Evolutionary conservation across 2,113 vertebrate genomes (phyloP), one percentile per base, ranked within the genome.

Genomic region (Heptranchias perlo): DNA sequence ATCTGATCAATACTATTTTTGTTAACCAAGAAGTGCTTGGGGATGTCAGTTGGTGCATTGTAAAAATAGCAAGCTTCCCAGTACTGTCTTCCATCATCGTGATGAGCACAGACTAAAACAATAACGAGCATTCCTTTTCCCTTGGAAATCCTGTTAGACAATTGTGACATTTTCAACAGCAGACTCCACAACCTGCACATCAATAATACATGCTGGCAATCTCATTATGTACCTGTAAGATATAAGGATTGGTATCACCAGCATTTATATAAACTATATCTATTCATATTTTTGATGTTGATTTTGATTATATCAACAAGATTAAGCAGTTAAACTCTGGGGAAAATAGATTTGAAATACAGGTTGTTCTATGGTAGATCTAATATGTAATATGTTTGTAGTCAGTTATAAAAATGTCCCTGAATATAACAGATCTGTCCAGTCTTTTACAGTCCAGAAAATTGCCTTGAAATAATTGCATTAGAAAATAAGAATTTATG

Each of bases 401-500:
- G 28, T 73, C 67, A 73, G 2, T 73, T 1, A 73, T 35, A 73
- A 5, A 7, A 35, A 35, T 73, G 6, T 31, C 31, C 25, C 31
- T 67, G 65, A 67, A 4, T 67, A 67, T 25, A 23, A 31, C 5
- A 4, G 28, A 73, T 10, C 8, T 31, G 4, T 73, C 31, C 67
- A 73, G 31, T 31, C 28, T 73, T 73, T 31, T 73, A 35, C 28
- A 35, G 67, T 73, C 67, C 28, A 73, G 10, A 35, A 4, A 10
- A 28, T 73, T 73, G 62, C 31, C 25, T 73, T 73, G 69, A 73
- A 73, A 73, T 73, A 31, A 35, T 73, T 35, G 16, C 1, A 44
- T 35, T 91, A 91, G 25, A 89, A 89, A 89, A 89, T 89, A 89
- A 89, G 28, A 89, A 54, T 31, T 89, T 54, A 31, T 89, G 8